phyloP scores from a whole-genome alignment of 1,140 invertebrate species.

The Bemisia tabaci region DNA sequence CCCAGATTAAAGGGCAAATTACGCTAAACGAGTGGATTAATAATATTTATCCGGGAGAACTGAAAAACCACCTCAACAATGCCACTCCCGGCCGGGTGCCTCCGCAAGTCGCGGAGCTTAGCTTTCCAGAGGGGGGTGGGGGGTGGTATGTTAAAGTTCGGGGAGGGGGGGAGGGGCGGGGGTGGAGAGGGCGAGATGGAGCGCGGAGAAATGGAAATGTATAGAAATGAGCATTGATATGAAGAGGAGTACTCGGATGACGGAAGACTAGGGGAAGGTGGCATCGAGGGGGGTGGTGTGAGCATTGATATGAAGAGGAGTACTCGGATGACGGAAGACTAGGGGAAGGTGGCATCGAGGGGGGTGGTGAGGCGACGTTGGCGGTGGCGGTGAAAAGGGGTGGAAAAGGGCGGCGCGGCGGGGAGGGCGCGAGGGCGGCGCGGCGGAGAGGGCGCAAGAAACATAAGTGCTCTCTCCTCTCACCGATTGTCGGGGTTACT shows the following conservation, averaged over 20 bases:
- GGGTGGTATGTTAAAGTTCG: background rate
- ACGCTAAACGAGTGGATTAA: background rate
- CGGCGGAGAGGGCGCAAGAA: background rate
- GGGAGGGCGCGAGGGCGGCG: background rate
- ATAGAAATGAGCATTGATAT: background rate
- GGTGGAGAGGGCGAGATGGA: background rate
- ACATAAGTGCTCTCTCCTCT: background rate
- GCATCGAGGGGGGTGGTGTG: too few species aligned
- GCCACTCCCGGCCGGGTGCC: too few species aligned
- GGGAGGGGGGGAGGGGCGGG: background rate
- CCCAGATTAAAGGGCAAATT: background rate
- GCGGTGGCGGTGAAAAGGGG: background rate
- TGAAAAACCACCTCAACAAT: too few species aligned
- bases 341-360: background rate
- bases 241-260: background rate
- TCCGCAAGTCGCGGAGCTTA: background rate
- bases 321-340: background rate
- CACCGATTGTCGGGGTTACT: background rate
- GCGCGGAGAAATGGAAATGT: background rate
- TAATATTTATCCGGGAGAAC: background rate
- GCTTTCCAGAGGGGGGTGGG: background rate
- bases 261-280: background rate
- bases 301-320: background rate
- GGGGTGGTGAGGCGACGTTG: background rate
- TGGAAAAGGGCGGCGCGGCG: background rate